Evolutionary conservation across 2,888 invertebrate genomes (phyloP).

Genomic region (Andrena camellia): DNA sequence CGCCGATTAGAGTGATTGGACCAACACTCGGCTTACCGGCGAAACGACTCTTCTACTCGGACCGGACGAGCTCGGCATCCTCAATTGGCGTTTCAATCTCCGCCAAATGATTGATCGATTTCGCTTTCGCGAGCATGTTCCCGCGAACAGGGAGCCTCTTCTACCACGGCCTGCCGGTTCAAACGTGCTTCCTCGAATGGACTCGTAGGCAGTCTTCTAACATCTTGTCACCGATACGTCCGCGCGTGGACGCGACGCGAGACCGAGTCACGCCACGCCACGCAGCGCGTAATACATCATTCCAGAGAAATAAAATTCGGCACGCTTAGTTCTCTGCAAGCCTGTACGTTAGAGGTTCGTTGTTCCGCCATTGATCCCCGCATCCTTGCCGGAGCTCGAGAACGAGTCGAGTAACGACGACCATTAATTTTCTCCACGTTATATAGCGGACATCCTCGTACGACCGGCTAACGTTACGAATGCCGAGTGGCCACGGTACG

Average conservation of each 20-base stretch:
- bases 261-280: constrained; percentile 23
- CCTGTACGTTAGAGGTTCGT: constrained; percentile 55
- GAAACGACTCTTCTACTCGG: neutral
- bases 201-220: constrained; percentile 21
- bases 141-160: constrained; percentile 46
- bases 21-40: neutral
- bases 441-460: constrained; percentile 68
- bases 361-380: constrained; percentile 62
- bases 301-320: constrained; percentile 64
- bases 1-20: neutral
- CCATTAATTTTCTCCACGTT: constrained; percentile 72
- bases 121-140: constrained; percentile 25
- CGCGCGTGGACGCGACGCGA: constrained; percentile 12
- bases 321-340: constrained; percentile 52
- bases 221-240: constrained; percentile 64
- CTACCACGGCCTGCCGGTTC: constrained; percentile 29
- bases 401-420: constrained; percentile 72
- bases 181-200: constrained; percentile 32
- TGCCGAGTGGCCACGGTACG: constrained; percentile 44
- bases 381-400: constrained; percentile 55
- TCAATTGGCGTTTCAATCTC: constrained; percentile 8
- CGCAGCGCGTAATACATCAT: constrained; percentile 61
- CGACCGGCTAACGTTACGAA: constrained; percentile 56
- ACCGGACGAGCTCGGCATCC: neutral
- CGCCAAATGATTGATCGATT: constrained; percentile 39